Conservation (phyloP, 1,140 invertebrate genomes). For the Drosophila azteca region DNA sequence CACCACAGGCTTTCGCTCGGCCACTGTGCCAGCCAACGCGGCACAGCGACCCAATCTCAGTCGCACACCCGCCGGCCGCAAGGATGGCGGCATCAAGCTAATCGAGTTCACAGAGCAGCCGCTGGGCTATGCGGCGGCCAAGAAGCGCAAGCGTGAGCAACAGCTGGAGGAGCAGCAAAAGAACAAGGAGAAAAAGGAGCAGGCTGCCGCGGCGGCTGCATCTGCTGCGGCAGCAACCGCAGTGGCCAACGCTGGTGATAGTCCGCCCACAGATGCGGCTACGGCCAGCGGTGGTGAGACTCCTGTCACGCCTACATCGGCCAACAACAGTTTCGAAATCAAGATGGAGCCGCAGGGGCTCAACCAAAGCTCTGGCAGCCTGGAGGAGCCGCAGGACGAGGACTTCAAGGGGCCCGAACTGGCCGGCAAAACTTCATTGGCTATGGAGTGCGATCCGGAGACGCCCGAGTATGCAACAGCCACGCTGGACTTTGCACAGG, state of each 20-base stretch:
- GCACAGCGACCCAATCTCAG: conserved; percentile 84
- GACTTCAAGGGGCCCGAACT: conserved; percentile 55
- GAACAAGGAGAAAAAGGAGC: conserved; percentile 87
- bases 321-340: conserved; percentile 74
- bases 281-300: conserved; percentile 43
- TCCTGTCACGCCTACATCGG: conserved; percentile 66
- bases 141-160: conserved; percentile 86
- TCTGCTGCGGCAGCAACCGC: conserved; percentile 53
- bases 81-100: conserved; percentile 96
- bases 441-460: conserved; percentile 80
- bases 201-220: conserved; percentile 84
- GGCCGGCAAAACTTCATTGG: conserved; percentile 74
- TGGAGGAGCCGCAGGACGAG: conserved; percentile 64
- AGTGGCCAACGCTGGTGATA: conserved; percentile 55
- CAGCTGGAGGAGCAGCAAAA: conserved; percentile 92
- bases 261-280: conserved; percentile 55
- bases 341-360: conserved; percentile 65
- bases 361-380: conserved; percentile 66
- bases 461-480: conserved; percentile 81
- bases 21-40: conserved; percentile 84
- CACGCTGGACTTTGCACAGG: conserved; percentile 67
- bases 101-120: conserved; percentile 97
- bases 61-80: conserved; percentile 86
- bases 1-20: conserved; percentile 85
- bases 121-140: conserved; percentile 87